Evolutionary conservation across 2,888 invertebrate species (phyloP).

Genomic region (Drosophila meridiana): DNA sequence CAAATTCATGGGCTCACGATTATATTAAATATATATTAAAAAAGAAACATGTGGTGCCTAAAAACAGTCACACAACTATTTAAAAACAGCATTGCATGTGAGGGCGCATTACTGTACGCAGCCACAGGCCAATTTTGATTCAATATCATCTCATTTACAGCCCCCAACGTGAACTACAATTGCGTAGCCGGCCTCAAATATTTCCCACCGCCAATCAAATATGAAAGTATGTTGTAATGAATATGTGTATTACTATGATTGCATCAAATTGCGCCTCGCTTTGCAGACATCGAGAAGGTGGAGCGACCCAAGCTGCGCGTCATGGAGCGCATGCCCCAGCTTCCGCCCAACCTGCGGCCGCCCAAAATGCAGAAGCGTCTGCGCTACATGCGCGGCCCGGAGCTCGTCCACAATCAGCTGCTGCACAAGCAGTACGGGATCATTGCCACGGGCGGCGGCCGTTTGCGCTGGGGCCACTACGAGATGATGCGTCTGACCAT

Average conservation of each 20-base stretch:
- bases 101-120: not conserved
- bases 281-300: slow-evolving; percentile 89
- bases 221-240: slow-evolving; percentile 22
- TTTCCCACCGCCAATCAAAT: slow-evolving; percentile 88
- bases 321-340: slow-evolving; percentile 90
- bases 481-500: slow-evolving; percentile 93
- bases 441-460: slow-evolving; percentile 93
- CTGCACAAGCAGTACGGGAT: slow-evolving; percentile 97
- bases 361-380: slow-evolving; percentile 94
- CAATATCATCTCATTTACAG: slow-evolving; percentile 38
- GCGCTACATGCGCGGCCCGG: slow-evolving; percentile 96
- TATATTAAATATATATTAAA: slow-evolving; percentile 18
- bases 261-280: not conserved
- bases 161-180: slow-evolving; percentile 50
- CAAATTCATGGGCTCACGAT: slow-evolving; percentile 10
- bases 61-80: slow-evolving; percentile 54
- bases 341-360: slow-evolving; percentile 88
- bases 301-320: slow-evolving; percentile 90
- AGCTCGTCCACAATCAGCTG: slow-evolving; percentile 92
- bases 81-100: slow-evolving; percentile 49
- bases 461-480: slow-evolving; percentile 92
- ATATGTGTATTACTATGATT: not conserved
- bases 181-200: slow-evolving; percentile 88
- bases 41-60: slow-evolving; percentile 59
- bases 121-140: not conserved